A percentile compares a stretch with the other conserved stretches of the same genome.
Conservation (phyloP, 2,888 invertebrate species). For the Watsonalla binaria region DNA sequence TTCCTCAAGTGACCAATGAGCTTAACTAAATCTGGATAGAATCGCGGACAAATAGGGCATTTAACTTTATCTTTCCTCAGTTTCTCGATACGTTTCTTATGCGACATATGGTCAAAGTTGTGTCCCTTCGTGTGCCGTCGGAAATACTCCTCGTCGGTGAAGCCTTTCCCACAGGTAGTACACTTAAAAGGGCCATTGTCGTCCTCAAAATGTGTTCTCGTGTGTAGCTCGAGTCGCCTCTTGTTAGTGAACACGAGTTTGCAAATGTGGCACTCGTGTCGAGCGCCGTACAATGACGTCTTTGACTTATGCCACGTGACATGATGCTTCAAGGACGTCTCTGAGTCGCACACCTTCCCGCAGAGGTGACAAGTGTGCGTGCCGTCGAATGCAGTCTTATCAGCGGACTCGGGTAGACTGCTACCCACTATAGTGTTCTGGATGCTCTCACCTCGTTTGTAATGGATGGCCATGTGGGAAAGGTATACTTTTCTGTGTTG, state of each 20-base stretch:
- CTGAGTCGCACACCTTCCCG: slow-evolving; percentile 65
- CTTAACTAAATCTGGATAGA: slow-evolving; percentile 60
- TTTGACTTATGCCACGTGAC: slow-evolving; percentile 67
- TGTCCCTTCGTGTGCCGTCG: slow-evolving; percentile 74
- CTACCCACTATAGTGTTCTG: slow-evolving; percentile 56
- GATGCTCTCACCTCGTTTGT: slow-evolving; percentile 63
- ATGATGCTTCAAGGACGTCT: slow-evolving; percentile 64
- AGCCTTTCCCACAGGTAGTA: slow-evolving; percentile 71
- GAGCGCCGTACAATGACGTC: slow-evolving; percentile 56
- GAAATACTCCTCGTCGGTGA: slow-evolving; percentile 70
- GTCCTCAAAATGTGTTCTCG: slow-evolving; percentile 70
- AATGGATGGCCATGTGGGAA: slow-evolving; percentile 70
- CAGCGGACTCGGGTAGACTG: slow-evolving; percentile 28
- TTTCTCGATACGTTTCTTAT: slow-evolving; percentile 60
- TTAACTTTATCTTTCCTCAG: slow-evolving; percentile 64
- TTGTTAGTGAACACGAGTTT: slow-evolving; percentile 69
- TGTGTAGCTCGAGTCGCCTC: slow-evolving; percentile 63
- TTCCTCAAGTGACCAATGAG: slow-evolving; percentile 66
- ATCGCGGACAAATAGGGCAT: slow-evolving; percentile 66
- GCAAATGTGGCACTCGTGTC: slow-evolving; percentile 71
- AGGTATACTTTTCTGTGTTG: slow-evolving; percentile 63
- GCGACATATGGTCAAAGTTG: slow-evolving; percentile 65
- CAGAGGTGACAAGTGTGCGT: slow-evolving; percentile 64
- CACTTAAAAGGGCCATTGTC: slow-evolving; percentile 74
- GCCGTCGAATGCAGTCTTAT: slow-evolving; percentile 41